A percentile compares a stretch with the other conserved stretches of the same genome.
Conservation (phyloP, 2,888 invertebrate genomes). For the Chaetogeoica ovagalla region DNA sequence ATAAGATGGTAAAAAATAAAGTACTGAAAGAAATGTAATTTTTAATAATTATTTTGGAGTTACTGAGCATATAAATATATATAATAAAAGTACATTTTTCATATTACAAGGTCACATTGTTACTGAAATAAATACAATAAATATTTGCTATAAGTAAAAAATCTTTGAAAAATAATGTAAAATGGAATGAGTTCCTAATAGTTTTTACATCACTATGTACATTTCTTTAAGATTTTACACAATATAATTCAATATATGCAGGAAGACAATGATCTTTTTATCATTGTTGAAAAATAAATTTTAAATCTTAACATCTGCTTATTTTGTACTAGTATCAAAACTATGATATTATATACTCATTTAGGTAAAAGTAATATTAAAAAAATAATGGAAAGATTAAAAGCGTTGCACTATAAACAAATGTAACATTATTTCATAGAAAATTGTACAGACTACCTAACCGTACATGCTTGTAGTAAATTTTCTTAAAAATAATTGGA, state of each 20-base stretch:
- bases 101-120: constrained; percentile 44
- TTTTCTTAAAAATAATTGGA: constrained; percentile 32
- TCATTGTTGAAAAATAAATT: constrained; percentile 51
- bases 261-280: constrained; percentile 50
- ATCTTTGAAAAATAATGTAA: constrained; percentile 39
- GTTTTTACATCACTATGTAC: constrained; percentile 52
- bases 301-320: constrained; percentile 36
- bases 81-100: constrained; percentile 46
- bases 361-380: constrained; percentile 18
- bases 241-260: constrained; percentile 46
- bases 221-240: constrained; percentile 41
- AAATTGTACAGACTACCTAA: constrained; percentile 16
- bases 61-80: constrained; percentile 47
- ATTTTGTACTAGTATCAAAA: constrained; percentile 50
- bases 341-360: constrained; percentile 36
- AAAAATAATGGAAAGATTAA: constrained; percentile 34
- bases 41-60: constrained; percentile 37
- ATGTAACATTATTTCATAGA: constrained; percentile 8
- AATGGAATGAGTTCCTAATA: constrained; percentile 42
- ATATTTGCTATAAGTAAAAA: constrained; percentile 49
- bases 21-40: constrained; percentile 32
- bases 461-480: background rate
- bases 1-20: constrained; percentile 45
- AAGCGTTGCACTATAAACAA: constrained; percentile 38
- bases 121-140: constrained; percentile 36